Base-by-base conservation (phyloP, 2,888 invertebrate species). In the Drosophila nr. fundita region DNA sequence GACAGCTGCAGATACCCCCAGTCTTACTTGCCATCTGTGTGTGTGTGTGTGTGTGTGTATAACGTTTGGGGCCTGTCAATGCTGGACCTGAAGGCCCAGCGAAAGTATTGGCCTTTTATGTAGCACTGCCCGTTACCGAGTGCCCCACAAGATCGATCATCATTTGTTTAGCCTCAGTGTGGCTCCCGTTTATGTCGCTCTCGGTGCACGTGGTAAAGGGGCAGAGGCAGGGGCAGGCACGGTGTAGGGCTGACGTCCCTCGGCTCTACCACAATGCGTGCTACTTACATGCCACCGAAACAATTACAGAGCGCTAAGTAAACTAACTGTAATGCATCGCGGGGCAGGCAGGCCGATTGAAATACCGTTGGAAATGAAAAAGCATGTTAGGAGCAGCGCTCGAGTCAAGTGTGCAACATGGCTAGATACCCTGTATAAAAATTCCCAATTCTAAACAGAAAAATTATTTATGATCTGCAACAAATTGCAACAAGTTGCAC, bases 201-300 rank as follows among this genome's bases (percentile, higher is more conserved):
- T 45, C 42, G 48, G 42, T 27, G 11, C 42, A 1, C 7, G 42
- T 32, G 1, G 42, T n/a, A 11, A 42, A 36, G 24, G 45, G 30
- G 30, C 4, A n/a, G 13, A n/a, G 42, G 2, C 4, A 5, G 36
- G 13, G 54, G 11, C 18, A 36, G 24, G 29, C 29, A 30, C 2
- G 38, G 27, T 38, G 15, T 8, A 45, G 50, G 45, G 59, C 29
- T 10, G 40, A 10, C 40, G n/a, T 48, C 32, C 53, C 30, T 32
- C 30, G 11, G 58, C 63, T 45, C 63, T 29, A 55, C 69, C 80
- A 80, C 89, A 89, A 80, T 89, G 85, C 85, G 85, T 86, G 85
- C 85, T 89, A 86, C 85, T 89, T 86, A 89, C 89, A 86, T 86
- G 85, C 85, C 85, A 86, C 85, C 85, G 89, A 90, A 87, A 87